A percentile compares a stretch with the other conserved stretches of the same genome.
These are phyloP conservation scores for Myioborus melanocephalus DNA, from an alignment of 2,797 vertebrate genomes.

Conservation along the genomic window DNA sequence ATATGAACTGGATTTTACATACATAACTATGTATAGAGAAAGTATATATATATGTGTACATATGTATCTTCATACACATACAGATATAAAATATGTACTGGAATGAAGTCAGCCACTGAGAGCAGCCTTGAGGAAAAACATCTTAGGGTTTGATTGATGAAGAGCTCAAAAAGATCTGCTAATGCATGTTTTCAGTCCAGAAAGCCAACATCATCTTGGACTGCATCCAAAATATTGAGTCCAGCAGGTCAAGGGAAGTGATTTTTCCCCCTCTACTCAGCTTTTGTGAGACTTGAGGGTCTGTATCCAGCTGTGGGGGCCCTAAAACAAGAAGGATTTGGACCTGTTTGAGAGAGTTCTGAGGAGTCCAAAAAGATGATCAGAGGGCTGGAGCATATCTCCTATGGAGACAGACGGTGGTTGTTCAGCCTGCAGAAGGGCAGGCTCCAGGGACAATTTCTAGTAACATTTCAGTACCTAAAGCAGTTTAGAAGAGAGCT, in stretches of 20 bases:
- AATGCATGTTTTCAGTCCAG: neutral
- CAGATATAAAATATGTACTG: neutral
- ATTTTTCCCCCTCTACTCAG: neutral
- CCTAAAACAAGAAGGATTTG: neutral
- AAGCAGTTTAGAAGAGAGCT: accelerated
- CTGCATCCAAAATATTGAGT: neutral
- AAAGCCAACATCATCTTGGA: neutral
- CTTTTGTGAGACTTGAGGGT: neutral
- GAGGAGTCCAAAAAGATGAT: neutral
- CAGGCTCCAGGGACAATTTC: neutral
- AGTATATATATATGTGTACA: too few relatives aligned
- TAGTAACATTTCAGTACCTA: neutral
- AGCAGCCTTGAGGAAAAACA: neutral
- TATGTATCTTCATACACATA: neutral
- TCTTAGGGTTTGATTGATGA: neutral
- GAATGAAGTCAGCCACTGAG: neutral
- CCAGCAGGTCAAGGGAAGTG: neutral
- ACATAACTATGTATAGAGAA: neutral
- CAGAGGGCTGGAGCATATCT: neutral
- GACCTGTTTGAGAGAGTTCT: neutral
- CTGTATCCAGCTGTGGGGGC: neutral
- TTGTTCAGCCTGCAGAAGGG: neutral
- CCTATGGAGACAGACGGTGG: neutral
- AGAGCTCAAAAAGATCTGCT: neutral
- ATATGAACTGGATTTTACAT: neutral